Percentiles rank a stretch among this genome's conserved stretches.
phyloP scores from a whole-genome alignment of 2,888 invertebrate species.

The Hoplodrina ambigua region DNA sequence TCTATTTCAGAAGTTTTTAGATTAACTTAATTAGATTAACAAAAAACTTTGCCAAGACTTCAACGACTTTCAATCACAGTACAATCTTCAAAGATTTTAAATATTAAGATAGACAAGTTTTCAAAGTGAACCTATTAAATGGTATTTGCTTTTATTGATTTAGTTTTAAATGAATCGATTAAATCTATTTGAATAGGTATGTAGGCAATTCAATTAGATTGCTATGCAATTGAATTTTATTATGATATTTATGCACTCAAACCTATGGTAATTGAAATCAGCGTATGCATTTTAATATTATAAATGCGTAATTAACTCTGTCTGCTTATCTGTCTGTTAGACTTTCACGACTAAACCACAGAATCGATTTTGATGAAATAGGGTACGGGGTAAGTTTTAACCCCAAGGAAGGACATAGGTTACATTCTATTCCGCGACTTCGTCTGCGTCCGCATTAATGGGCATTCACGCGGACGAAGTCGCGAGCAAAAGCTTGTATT shows the following conservation, averaged over 20 bases:
- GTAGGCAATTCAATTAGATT: neutral
- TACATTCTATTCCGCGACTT: no score
- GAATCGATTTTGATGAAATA: no score
- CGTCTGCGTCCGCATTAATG: no score
- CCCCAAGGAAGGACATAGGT: no score
- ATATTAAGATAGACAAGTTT: constrained; percentile 50
- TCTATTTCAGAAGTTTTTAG: constrained; percentile 36
- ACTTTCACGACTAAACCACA: no score
- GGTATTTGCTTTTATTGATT: constrained; percentile 40
- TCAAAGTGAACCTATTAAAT: constrained; percentile 50
- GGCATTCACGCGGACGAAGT: no score
- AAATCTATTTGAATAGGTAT: constrained; percentile 21
- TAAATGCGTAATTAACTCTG: no score
- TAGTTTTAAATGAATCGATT: constrained; percentile 30
- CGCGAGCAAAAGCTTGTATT: neutral
- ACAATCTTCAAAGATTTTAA: constrained; percentile 39
- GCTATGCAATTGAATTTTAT: neutral
- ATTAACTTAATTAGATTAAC: constrained; percentile 44
- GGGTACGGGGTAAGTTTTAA: no score
- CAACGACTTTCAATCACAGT: constrained; percentile 37
- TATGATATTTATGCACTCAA: neutral
- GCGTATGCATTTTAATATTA: neutral
- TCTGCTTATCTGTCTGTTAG: no score
- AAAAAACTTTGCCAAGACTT: constrained; percentile 44
- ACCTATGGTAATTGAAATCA: neutral